Percentiles rank a stretch among this genome's conserved stretches.
Conservation (phyloP, 1,140 invertebrate species). For the Apocrypta bakeri region DNA sequence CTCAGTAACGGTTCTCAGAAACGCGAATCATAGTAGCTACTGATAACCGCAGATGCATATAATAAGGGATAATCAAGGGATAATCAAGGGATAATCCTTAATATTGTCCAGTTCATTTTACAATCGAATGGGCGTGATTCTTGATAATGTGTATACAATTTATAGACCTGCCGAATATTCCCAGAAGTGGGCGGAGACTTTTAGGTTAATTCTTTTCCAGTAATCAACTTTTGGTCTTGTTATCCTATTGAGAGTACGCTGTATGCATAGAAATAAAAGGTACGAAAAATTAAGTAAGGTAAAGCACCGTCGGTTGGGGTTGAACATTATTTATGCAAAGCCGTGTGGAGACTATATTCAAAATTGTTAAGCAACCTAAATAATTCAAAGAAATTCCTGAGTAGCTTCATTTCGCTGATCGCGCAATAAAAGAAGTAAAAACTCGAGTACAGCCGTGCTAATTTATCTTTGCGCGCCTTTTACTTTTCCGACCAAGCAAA, state of each 20-base stretch:
- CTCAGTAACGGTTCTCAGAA: too few relatives aligned
- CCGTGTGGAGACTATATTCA: too few relatives aligned
- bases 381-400: slow-evolving; percentile 7
- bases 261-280: too few relatives aligned
- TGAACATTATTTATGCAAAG: too few relatives aligned
- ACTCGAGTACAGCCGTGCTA: slow-evolving; percentile 50
- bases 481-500: slow-evolving; percentile 43
- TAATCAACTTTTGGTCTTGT: slow-evolving; percentile 50
- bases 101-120: not conserved
- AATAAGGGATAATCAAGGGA: too few relatives aligned
- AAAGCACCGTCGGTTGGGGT: too few relatives aligned
- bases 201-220: slow-evolving; percentile 50
- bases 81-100: too few relatives aligned
- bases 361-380: not conserved
- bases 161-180: not conserved
- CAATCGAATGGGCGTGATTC: too few relatives aligned
- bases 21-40: too few relatives aligned
- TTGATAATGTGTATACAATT: not conserved
- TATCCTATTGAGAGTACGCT: slow-evolving; percentile 18
- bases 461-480: slow-evolving; percentile 59
- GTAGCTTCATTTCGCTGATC: slow-evolving; percentile 22
- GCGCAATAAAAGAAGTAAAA: not conserved
- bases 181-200: slow-evolving; percentile 28
- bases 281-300: too few relatives aligned
- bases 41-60: too few relatives aligned